Evolutionary conservation across 1,140 invertebrate species (phyloP).

Genomic region (Colletes latitarsis): DNA sequence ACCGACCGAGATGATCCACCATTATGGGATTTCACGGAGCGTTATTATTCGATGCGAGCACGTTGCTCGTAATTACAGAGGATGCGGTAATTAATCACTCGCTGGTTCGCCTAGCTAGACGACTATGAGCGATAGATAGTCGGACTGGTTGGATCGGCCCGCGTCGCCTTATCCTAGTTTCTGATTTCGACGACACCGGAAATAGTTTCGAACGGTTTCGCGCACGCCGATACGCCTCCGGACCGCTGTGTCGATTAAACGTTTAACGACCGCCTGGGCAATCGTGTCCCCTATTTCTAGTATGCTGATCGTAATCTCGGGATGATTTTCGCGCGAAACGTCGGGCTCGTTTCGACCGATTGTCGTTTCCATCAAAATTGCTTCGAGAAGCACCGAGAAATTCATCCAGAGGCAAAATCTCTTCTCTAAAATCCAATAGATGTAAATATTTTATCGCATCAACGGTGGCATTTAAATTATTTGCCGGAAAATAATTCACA

Average conservation of each 20-base stretch:
- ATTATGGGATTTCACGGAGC: conserved; percentile 17
- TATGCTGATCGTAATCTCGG: conserved; percentile 1
- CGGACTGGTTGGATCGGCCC: neutral
- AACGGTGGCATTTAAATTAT: no score
- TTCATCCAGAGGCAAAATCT: no score
- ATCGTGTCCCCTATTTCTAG: neutral
- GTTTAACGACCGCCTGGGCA: conserved; percentile 4
- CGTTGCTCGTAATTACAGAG: conserved; percentile 17
- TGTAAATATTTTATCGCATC: no score
- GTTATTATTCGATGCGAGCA: conserved; percentile 26
- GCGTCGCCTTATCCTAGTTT: conserved; percentile 34
- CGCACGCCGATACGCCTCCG: neutral
- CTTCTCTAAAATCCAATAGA: no score
- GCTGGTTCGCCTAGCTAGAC: neutral
- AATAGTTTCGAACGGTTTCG: conserved; percentile 37
- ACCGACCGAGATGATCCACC: neutral
- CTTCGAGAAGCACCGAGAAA: no score
- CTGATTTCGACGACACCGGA: conserved; percentile 41
- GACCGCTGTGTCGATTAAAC: neutral
- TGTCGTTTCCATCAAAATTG: neutral
- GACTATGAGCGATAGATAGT: neutral
- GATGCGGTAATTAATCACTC: conserved; percentile 33
- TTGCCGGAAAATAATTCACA: no score
- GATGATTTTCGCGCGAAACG: neutral
- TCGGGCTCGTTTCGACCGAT: neutral